Evolutionary conservation across 2,888 invertebrate genomes (phyloP).

Genomic region (Cosmopolites sordidus): DNA sequence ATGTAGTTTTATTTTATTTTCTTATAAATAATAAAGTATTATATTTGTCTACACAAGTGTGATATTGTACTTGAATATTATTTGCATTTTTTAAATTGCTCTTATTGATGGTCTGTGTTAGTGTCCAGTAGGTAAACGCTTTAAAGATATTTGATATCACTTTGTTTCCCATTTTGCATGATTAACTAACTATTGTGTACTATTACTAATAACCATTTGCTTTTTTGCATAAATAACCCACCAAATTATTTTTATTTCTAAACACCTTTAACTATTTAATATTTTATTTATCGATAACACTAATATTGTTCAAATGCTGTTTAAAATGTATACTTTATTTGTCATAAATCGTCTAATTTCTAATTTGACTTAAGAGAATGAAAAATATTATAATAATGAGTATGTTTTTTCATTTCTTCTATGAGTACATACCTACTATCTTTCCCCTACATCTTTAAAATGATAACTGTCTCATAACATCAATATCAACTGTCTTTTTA

Average conservation of each 20-base stretch:
- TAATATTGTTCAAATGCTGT: no score
- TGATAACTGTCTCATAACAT: conserved; percentile 4
- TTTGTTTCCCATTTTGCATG: conserved; percentile 4
- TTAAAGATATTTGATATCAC: conserved; percentile 18
- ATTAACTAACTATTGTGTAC: conserved; percentile 5
- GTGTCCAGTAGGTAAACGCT: conserved; percentile 23
- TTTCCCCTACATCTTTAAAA: conserved; percentile 1
- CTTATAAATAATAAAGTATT: no score
- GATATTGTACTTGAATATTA: neutral
- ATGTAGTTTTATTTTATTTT: no score
- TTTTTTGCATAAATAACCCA: no score
- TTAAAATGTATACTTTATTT: no score
- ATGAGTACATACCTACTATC: neutral
- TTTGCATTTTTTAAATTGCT: conserved; percentile 4
- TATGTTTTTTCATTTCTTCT: no score
- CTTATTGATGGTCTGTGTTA: conserved; percentile 18
- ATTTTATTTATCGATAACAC: no score
- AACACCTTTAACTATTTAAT: no score
- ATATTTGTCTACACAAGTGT: neutral
- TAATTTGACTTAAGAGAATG: no score
- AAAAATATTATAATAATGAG: no score
- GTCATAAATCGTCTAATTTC: no score
- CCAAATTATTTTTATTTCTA: no score
- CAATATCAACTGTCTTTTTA: conserved; percentile 20
- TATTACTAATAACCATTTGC: neutral